These are phyloP conservation scores for cat (Felis catus) DNA, from an alignment of 2,113 vertebrate species.

Conservation along the genomic window DNA sequence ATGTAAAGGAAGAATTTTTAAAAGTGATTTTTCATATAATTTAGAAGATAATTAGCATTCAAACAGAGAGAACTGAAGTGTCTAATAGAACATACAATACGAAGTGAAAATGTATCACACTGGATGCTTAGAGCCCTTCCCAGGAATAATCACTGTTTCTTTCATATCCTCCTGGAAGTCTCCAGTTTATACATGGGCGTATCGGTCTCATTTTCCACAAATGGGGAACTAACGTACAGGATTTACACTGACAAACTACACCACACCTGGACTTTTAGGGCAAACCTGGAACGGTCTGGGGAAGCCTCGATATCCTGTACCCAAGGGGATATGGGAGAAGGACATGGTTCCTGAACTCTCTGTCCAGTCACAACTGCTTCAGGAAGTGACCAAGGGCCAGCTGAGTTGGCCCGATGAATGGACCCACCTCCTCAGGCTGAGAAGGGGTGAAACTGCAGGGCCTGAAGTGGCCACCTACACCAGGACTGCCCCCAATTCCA, in stretches of 20 bases:
- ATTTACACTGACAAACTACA: not conserved
- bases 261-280: not conserved
- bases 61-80: not conserved
- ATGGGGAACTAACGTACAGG: not conserved
- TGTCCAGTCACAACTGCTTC: not conserved
- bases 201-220: not conserved
- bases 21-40: slow-evolving; percentile 4
- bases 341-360: not conserved
- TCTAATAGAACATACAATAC: not conserved
- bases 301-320: not conserved
- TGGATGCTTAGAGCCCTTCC: not conserved
- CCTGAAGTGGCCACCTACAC: not conserved
- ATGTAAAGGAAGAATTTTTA: not conserved
- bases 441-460: not conserved
- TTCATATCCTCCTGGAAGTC: not conserved
- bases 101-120: not conserved
- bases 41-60: not conserved
- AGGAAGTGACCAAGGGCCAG: not conserved
- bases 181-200: not conserved
- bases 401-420: not conserved
- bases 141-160: not conserved
- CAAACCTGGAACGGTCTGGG: not conserved
- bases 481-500: not conserved
- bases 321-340: not conserved
- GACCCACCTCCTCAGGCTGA: not conserved